A percentile compares a stretch with the other conserved stretches of the same genome.
Evolutionary conservation across 2,888 invertebrate genomes (phyloP).

Genomic region (Pecten maximus): DNA sequence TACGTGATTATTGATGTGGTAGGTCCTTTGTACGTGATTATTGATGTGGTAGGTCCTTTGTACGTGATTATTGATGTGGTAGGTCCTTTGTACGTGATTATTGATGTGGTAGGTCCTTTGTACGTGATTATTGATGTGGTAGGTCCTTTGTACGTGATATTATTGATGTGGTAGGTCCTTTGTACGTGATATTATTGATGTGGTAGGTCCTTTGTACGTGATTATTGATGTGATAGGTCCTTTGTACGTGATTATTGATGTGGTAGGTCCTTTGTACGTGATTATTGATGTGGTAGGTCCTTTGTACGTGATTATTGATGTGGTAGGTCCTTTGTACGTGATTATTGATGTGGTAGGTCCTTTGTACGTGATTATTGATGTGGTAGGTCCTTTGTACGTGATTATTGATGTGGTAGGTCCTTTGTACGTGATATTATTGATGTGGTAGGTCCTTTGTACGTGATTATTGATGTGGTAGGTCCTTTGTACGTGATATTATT

Average conservation of each 20-base stretch:
- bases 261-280: slow-evolving; percentile 82
- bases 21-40: too few relatives aligned
- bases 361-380: too few relatives aligned
- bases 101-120: slow-evolving; percentile 77
- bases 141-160: too few relatives aligned
- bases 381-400: slow-evolving; percentile 82
- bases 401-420: slow-evolving; percentile 77
- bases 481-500: too few relatives aligned
- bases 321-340: slow-evolving; percentile 82
- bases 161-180: slow-evolving; percentile 77
- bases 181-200: too few relatives aligned
- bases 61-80: slow-evolving; percentile 33
- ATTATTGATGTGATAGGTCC: slow-evolving; percentile 77
- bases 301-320: too few relatives aligned
- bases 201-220: slow-evolving; percentile 82
- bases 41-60: slow-evolving; percentile 77
- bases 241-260: too few relatives aligned
- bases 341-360: slow-evolving; percentile 77
- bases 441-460: slow-evolving; percentile 80
- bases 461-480: slow-evolving; percentile 78
- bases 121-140: slow-evolving; percentile 33
- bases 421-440: too few relatives aligned
- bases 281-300: slow-evolving; percentile 77
- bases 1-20: slow-evolving; percentile 33
- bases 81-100: too few relatives aligned